A percentile compares a stretch with the other conserved stretches of the same genome.
Evolutionary conservation across 2,113 vertebrate species (phyloP).

Genomic region (Apaloderma vittatum): DNA sequence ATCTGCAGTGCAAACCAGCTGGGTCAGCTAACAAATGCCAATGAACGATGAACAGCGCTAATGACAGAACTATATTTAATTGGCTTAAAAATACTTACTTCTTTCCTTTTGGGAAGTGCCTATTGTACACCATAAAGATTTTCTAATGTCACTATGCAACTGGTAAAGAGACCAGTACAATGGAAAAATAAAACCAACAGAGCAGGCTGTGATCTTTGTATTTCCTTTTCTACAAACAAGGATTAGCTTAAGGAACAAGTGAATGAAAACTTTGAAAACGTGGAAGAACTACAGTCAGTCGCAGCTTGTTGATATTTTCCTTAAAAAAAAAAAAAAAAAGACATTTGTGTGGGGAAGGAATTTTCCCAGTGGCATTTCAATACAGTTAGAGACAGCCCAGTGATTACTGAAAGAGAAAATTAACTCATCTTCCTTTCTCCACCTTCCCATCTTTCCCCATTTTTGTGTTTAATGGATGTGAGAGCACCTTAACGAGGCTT

Average conservation of each 20-base stretch:
- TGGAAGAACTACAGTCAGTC: background rate
- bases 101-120: background rate
- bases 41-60: background rate
- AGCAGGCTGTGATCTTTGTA: background rate
- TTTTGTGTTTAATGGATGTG: background rate
- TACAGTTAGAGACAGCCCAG: background rate
- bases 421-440: background rate
- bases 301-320: background rate
- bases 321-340: background rate
- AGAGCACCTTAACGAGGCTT: background rate
- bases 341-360: background rate
- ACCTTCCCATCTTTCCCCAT: background rate
- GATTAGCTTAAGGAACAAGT: background rate
- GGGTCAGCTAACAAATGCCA: background rate
- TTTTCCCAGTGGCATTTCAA: background rate
- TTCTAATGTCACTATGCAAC: background rate
- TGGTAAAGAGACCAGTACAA: background rate
- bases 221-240: background rate
- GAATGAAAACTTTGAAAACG: background rate
- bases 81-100: background rate
- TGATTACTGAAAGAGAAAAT: background rate
- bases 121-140: background rate
- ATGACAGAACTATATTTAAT: background rate
- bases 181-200: background rate
- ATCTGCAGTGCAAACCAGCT: slow-evolving; percentile 33